Percentiles rank a stretch among this genome's conserved stretches.
phyloP scores from a whole-genome alignment of 2,888 invertebrate genomes.

The Yponomeuta evonymella region DNA sequence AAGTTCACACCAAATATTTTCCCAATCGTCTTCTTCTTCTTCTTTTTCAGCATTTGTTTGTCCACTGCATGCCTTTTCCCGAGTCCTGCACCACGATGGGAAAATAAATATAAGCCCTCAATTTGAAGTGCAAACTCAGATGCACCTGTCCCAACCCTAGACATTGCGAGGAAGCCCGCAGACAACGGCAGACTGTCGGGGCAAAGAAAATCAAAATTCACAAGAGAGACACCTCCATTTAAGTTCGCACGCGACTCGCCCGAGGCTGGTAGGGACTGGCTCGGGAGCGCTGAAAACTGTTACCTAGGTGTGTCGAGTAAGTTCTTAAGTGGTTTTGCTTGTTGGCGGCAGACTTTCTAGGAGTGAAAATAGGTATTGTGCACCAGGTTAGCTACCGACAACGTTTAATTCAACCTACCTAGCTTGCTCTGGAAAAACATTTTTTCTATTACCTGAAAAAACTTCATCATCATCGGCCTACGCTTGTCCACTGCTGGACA shows the following conservation, averaged over 20 bases:
- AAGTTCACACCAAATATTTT: too few species aligned
- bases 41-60: too few species aligned
- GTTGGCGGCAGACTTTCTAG: neutral
- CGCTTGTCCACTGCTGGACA: too few species aligned
- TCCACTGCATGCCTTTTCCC: too few species aligned
- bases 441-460: too few species aligned
- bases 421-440: too few species aligned
- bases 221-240: neutral
- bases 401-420: too few species aligned
- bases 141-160: conserved; percentile 5
- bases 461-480: too few species aligned
- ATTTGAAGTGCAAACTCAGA: neutral
- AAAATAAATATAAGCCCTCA: too few species aligned
- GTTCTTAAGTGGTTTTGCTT: neutral
- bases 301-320: neutral
- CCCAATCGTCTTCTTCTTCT: too few species aligned
- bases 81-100: too few species aligned
- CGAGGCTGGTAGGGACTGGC: neutral
- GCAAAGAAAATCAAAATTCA: conserved; percentile 15
- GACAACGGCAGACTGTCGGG: neutral
- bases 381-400: too few species aligned
- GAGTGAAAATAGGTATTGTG: neutral
- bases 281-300: neutral
- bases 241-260: conserved; percentile 9
- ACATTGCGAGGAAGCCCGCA: neutral